Evolutionary conservation across 1,140 invertebrate species (phyloP).

Genomic region (Eulimnadia texana): DNA sequence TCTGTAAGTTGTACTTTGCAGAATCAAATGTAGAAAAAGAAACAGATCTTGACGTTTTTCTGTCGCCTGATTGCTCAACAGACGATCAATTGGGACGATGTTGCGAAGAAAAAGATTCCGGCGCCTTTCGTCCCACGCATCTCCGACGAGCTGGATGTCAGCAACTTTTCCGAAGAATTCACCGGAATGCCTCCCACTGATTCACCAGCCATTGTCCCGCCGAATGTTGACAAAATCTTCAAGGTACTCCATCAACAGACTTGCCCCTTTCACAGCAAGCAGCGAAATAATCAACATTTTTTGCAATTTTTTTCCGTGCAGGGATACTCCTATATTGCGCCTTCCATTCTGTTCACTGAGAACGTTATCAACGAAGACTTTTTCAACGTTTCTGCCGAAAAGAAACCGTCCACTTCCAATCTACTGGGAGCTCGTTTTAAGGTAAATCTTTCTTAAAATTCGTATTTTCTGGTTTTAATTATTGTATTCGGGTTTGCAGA

Average conservation of each 20-base stretch:
- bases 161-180: conserved; percentile 93
- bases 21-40: not conserved
- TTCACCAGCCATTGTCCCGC: conserved; percentile 73
- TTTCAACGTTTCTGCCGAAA: conserved; percentile 33
- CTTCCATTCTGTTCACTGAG: conserved; percentile 73
- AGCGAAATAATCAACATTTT: conserved; percentile 13
- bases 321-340: conserved; percentile 91
- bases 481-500: conserved; percentile 35
- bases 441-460: conserved; percentile 25
- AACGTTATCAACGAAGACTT: conserved; percentile 65
- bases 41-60: not conserved
- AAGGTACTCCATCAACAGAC: conserved; percentile 40
- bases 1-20: conserved; percentile 29
- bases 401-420: conserved; percentile 32
- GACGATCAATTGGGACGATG: conserved; percentile 56
- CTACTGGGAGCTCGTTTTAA: conserved; percentile 36
- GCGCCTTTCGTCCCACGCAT: conserved; percentile 74
- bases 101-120: conserved; percentile 51
- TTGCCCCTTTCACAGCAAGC: conserved; percentile 10
- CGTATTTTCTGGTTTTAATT: not conserved
- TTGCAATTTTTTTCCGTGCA: conserved; percentile 27
- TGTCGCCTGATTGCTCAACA: conserved; percentile 25
- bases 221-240: conserved; percentile 74
- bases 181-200: conserved; percentile 77
- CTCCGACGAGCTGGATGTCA: conserved; percentile 70